These are phyloP conservation scores for Forbesichthys agassizii DNA, from an alignment of 2,113 vertebrate species.

Conservation along the genomic window DNA sequence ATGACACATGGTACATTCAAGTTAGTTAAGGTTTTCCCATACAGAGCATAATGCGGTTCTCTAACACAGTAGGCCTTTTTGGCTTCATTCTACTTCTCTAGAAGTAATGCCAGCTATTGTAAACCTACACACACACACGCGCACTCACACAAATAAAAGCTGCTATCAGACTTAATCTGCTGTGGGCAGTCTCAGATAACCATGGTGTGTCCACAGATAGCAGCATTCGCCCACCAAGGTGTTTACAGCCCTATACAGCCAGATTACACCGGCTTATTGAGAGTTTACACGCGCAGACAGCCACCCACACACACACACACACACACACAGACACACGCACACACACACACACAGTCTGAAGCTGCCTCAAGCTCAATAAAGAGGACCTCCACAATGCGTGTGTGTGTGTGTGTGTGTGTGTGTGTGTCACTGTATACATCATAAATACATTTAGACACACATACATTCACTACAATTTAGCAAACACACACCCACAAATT, in stretches of 20 bases:
- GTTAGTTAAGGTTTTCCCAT: too few species aligned
- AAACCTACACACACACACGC: conserved; percentile 2
- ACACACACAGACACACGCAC: conserved; percentile 19
- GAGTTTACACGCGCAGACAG: conserved; percentile 11
- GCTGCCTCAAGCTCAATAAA: neutral
- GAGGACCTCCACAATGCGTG: neutral
- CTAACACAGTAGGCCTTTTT: too few species aligned
- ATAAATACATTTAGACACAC: too few species aligned
- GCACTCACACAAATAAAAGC: conserved; percentile 4
- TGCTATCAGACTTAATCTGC: conserved; percentile 38
- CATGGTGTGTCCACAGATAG: conserved; percentile 36
- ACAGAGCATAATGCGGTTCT: too few species aligned
- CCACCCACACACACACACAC: conserved; percentile 7
- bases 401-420: neutral
- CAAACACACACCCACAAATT: neutral
- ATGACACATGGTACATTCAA: too few species aligned
- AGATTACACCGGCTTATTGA: conserved; percentile 54
- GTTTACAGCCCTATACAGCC: conserved; percentile 42
- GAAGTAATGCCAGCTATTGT: too few species aligned
- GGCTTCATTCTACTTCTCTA: too few species aligned
- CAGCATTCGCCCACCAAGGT: conserved; percentile 36
- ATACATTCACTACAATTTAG: too few species aligned
- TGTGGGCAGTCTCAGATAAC: conserved; percentile 19
- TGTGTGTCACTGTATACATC: neutral
- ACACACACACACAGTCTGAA: conserved; percentile 10